Evolutionary conservation across 2,797 vertebrate genomes (phyloP), one percentile per base, ranked within the genome.

Genomic region (Sandelia bainsii): DNA sequence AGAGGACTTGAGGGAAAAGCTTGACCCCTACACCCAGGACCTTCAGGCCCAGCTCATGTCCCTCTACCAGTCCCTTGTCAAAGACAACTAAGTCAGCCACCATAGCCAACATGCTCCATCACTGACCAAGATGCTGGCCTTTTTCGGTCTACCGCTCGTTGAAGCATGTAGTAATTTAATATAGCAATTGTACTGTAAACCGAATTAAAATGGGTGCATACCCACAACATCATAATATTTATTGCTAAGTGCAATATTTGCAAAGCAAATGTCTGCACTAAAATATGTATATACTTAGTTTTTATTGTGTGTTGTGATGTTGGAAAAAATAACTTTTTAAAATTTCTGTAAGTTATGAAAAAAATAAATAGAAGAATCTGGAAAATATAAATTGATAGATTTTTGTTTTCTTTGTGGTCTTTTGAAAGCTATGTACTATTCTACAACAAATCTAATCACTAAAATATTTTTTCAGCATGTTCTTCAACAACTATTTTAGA

Each of bases 11-110:
- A 93, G 46, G 58, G 90, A 88, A 42, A 94, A 91, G 65, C 84
- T 96, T 27, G 88, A 93, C 72, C 93, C 91, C 40, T 93, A 93
- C 0, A 87, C 94, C 11, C 90, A 93, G 63, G 91, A 95, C 83
- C 87, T 95, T 50, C 91, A 91, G 54, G 75, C 80, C 40, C 91
- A 89, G 65, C 89, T 95, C 27, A 90, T 78, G 32, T 66, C 91
- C 34, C 80, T 95, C 29, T 94, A 93, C 57, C 82, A 93, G 17
- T 90, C 91, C 25, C 92, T 91, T 44, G 45, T 80, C 29, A 79
- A 89, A 0, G 63, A 46, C 25, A 88, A 87, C 69, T 94, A 90
- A 90, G 82, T 50, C 34, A 57, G 32, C 59, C 59, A 48, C 58
- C 19, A 6, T 8, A 6, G 3, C 59, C 48, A 40, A 57, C 51